Evolutionary conservation across 2,113 vertebrate species (phyloP).

Genomic region (Mugil cephalus): DNA sequence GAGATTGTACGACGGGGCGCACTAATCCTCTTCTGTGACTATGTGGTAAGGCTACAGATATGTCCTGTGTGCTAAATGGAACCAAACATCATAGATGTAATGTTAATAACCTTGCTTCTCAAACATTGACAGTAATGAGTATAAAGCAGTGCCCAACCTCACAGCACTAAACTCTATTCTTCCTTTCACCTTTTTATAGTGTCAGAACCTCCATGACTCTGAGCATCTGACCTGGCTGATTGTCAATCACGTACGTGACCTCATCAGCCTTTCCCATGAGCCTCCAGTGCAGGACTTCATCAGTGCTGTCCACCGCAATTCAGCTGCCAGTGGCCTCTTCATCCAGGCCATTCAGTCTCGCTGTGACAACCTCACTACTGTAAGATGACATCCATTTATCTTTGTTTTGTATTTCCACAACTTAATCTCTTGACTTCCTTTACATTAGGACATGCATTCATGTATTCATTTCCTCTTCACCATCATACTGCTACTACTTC

Average conservation of each 20-base stretch:
- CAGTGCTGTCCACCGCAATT: conserved; percentile 96
- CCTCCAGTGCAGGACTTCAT: conserved; percentile 98
- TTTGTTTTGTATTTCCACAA: background rate
- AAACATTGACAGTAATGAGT: no score
- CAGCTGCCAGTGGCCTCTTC: conserved; percentile 97
- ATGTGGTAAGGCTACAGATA: conserved; percentile 89
- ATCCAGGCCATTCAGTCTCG: conserved; percentile 98
- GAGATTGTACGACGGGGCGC: conserved; percentile 95
- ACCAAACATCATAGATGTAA: no score
- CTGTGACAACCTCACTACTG: conserved; percentile 92
- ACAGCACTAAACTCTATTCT: background rate
- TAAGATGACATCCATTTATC: conserved; percentile 72
- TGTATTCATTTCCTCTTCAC: background rate
- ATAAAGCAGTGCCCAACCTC: background rate
- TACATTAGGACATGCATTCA: no score
- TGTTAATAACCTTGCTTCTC: no score
- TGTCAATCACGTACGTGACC: conserved; percentile 96
- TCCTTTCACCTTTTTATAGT: conserved; percentile 78
- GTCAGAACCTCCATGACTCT: conserved; percentile 98
- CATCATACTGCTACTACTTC: background rate
- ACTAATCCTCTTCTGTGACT: conserved; percentile 97
- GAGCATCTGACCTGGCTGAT: conserved; percentile 98
- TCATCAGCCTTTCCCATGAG: conserved; percentile 94
- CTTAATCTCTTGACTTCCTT: background rate
- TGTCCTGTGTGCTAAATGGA: no score